Base-by-base conservation (phyloP, 64 coral and sea anemone species). In the Porites lutea region DNA sequence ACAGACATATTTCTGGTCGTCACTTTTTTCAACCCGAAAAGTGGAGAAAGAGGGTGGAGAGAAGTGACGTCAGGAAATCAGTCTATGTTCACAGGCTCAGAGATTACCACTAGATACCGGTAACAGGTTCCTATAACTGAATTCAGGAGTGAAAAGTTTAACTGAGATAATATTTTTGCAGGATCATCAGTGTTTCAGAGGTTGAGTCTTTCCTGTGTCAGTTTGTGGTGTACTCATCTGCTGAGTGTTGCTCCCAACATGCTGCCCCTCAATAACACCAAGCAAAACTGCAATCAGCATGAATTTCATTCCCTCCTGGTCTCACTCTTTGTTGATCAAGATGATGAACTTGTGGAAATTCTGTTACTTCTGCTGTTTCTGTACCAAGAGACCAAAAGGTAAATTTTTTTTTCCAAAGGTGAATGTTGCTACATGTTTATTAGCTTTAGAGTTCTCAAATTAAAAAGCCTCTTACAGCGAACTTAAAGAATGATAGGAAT, bases 301-400 rank as follows among this genome's bases (percentile, higher is more conserved):
- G 69, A 70, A 49, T 52, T 77, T 45, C 47, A 16, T 8, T 53
- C 27, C 67, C 19, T 44, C 48, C 52, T 96, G 46, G 66, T 95
- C 21, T 50, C 87, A 8, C 18, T 96, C 19, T 98, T 98, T 82
- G 72, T 91, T 71, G 96, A 98, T 70, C 96, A 98, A 93, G 96
- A 98, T 88, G 94, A 98, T 79, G 87, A 98, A 62, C 87, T 98
- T 88, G 65, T 98, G 15, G 82, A 90, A 21, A 27, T 90, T 19
- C 74, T 98, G 68, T 78, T 90, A 4, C 21, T 87, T 4, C 74
- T 98, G 18, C 91, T 98, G 15, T 22, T 83, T 15, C 67, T 98
- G 20, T 66, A 83, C 61, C 81, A 87, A 58, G 81, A 71, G 89
- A 71, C 90, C 10, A 5, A 15, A 13, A 52, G 8, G 11, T 77